Base-by-base conservation (phyloP, 2,797 vertebrate genomes). In the Enteromius afrohamiltoni region DNA sequence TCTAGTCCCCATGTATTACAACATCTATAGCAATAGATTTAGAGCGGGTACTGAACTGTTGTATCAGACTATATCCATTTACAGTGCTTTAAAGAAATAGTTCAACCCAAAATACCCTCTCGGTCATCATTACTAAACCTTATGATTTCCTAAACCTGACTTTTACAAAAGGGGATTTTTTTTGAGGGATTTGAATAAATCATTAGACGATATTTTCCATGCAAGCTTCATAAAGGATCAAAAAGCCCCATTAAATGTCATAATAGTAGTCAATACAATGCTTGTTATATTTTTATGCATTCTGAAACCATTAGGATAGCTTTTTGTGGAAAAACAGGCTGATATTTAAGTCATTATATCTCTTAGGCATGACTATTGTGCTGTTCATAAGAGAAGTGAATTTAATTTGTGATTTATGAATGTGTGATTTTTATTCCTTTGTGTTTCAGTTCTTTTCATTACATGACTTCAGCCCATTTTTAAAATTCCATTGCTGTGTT, bases 1-100 rank as follows among this genome's bases (percentile, higher is more conserved):
- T 81, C 75, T 45, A 49, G 14, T 81, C 60, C 26, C 10, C 42
- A n/a, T 64, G 65, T 74, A 31, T 82, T 85, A 16, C 51, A 60
- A 53, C 55, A 45, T 71, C 45, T 79, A 34, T 67, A 68, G 49
- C 19, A 79, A 55, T 10, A 47, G 11, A 60, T 62, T 73, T 3
- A 45, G n/a, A 58, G 1, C 11, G 23, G 26, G 3, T 45, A 29
- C 40, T 16, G 2, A 47, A 19, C 21, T 80, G 49, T 26, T 70
- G 17, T 42, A 29, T 80, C 19, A 29, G 14, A 26, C 58, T 13
- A 51, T 70, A 23, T 23, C 34, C 53, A 45, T 73, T 73, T 73
- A 31, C 16, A 77, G 17, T 16, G 49, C 21, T 75, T 77, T 77
- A 77, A 42, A 75, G 73, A 58, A 40, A 5, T 75, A 6, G 47